These are phyloP conservation scores for Mionectes macconnelli DNA, from an alignment of 2,113 vertebrate genomes.

Conservation along the genomic window DNA sequence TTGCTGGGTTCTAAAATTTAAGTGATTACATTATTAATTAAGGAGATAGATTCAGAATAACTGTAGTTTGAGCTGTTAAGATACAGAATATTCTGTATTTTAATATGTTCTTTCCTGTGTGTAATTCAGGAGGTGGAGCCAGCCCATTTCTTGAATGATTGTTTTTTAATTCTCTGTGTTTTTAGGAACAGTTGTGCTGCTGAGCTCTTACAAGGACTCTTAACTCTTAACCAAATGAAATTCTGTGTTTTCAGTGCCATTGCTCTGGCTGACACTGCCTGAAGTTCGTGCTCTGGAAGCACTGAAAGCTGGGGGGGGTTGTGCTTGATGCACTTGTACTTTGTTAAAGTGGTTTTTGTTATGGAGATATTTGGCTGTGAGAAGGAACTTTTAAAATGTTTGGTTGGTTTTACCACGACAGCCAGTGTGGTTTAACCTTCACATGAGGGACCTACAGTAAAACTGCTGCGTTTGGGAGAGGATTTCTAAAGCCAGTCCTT, in stretches of 20 bases:
- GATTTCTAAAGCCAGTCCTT: neutral
- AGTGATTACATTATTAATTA: neutral
- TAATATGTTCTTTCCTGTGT: neutral
- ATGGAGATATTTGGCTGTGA: neutral
- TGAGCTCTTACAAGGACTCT: neutral
- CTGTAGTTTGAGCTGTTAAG: neutral
- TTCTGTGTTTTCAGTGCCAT: neutral
- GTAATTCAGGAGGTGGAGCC: neutral
- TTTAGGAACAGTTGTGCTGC: neutral
- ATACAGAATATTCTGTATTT: neutral
- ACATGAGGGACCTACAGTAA: neutral
- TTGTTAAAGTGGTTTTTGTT: neutral
- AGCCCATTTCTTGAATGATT: neutral
- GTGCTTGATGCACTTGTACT: neutral
- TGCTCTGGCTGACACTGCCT: neutral
- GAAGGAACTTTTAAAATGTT: neutral
- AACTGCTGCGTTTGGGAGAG: neutral
- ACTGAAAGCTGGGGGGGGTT: neutral
- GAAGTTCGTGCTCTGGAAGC: neutral
- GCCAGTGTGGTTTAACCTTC: neutral
- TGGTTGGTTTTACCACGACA: neutral
- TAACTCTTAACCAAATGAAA: neutral
- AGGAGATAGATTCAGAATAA: neutral
- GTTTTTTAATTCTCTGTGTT: neutral
- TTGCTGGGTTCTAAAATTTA: neutral